Conservation (phyloP, 2,797 vertebrate genomes). For the Trachops cirrhosus region DNA sequence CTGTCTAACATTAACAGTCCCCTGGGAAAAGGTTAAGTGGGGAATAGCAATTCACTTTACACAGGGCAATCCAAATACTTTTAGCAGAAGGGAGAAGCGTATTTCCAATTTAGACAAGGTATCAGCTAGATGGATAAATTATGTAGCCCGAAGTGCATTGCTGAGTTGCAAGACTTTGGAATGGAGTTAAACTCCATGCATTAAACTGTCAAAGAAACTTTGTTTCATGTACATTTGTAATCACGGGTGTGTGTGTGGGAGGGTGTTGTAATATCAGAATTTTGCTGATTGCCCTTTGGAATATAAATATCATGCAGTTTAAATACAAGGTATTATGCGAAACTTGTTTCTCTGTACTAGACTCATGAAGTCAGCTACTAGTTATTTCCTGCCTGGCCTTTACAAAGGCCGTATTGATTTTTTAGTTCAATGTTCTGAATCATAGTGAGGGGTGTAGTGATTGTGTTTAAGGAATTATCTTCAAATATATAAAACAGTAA, state of each 20-base stretch:
- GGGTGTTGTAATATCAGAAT: slow-evolving; percentile 7
- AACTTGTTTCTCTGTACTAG: slow-evolving; percentile 59
- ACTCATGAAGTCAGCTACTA: slow-evolving; percentile 76
- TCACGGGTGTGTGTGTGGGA: background rate
- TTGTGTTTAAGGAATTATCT: slow-evolving; percentile 48
- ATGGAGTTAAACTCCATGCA: slow-evolving; percentile 19
- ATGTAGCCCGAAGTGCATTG: background rate
- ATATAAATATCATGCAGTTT: slow-evolving; percentile 53
- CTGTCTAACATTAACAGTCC: background rate
- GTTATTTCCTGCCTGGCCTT: slow-evolving; percentile 77
- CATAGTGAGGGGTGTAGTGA: background rate
- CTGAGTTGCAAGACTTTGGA: slow-evolving; percentile 3
- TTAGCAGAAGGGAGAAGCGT: slow-evolving; percentile 17
- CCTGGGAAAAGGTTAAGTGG: background rate
- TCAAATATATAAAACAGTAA: slow-evolving; percentile 51
- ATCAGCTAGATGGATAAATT: background rate
- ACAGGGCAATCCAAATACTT: background rate
- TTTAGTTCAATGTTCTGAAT: slow-evolving; percentile 50
- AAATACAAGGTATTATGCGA: slow-evolving; percentile 59
- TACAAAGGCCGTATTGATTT: slow-evolving; percentile 60
- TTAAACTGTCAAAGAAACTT: slow-evolving; percentile 54
- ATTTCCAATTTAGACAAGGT: slow-evolving; percentile 34
- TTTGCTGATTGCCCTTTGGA: slow-evolving; percentile 48
- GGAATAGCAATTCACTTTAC: background rate
- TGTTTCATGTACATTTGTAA: slow-evolving; percentile 47